These are phyloP conservation scores for Calliphora vicina DNA, from an alignment of 1,140 invertebrate genomes.

Conservation along the genomic window DNA sequence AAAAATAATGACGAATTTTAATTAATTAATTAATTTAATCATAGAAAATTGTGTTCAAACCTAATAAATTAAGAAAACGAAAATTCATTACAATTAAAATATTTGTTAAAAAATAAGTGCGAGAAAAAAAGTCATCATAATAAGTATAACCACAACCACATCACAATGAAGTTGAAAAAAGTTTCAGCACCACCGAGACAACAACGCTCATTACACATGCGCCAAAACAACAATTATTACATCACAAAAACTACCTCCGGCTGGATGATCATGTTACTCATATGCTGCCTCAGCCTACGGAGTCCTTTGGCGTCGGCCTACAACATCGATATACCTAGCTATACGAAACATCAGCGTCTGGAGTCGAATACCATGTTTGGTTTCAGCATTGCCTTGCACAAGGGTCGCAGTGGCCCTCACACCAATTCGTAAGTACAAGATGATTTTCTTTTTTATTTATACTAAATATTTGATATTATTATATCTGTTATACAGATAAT, in stretches of 20 bases:
- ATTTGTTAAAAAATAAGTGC: neutral
- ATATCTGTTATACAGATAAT: too few relatives aligned
- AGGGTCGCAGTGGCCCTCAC: conserved; percentile 44
- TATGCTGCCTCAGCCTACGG: conserved; percentile 21
- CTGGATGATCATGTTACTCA: conserved; percentile 19
- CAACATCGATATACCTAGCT: conserved; percentile 61
- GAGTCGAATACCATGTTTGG: conserved; percentile 58
- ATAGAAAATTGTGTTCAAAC: neutral
- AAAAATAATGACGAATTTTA: conserved; percentile 31
- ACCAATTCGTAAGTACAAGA: conserved; percentile 51
- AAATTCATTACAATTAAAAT: neutral
- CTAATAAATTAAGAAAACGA: neutral
- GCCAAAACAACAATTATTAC: conserved; percentile 2
- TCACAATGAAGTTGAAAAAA: conserved; percentile 8
- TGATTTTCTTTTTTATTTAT: neutral
- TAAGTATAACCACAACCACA: neutral
- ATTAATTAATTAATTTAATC: neutral
- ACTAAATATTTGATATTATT: too few relatives aligned
- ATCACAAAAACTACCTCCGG: conserved; percentile 23
- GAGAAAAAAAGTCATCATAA: neutral
- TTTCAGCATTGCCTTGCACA: conserved; percentile 60
- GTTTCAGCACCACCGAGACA: neutral
- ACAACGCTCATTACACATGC: neutral
- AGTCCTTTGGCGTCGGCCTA: conserved; percentile 42
- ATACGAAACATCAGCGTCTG: conserved; percentile 51